Base-by-base conservation (phyloP, 2,797 vertebrate species). In the Cynodonichthys magdalenae region DNA sequence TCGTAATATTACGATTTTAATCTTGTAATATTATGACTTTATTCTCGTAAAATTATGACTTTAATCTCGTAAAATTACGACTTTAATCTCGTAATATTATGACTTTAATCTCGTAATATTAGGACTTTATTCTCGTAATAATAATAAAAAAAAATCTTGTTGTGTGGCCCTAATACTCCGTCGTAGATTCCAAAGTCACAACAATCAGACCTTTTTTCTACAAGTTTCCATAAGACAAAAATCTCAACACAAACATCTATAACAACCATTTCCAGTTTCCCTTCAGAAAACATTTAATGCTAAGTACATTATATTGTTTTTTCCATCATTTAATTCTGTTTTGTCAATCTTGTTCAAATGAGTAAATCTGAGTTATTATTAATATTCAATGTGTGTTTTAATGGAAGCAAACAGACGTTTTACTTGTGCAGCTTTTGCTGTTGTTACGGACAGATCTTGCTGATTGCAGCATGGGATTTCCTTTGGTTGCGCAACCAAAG, bases 401-500 rank as follows among this genome's bases (percentile, higher is more conserved):
- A 18, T 28, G 11, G 53, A n/a, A 44, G 5, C 47, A 4, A 51
- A 44, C 3, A 36, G 56, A 62, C 29, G 31, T 41, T 41, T n/a
- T 12, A 49, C 52, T 5, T 15, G 6, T 46, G 27, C 53, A 55
- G 55, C 45, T 27, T 75, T 29, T 27, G 20, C 41, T 56, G 0
- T 28, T 70, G 72, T 65, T 7, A 73, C 59, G 14, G 31, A 17
- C 54, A 55, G 39, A 71, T 77, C 15, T 67, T 83, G 80, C 84
- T 84, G 84, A 89, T 71, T 63, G 46, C 8, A 53, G 74, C 66
- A 64, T 39, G 24, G 68, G 45, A 75, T 80, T 85, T 81, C 74
- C 82, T 74, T 80, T 29, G 49, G 74, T 81, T 85, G 74, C 79
- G 74, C 75, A 86, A 85, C 20, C 29, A 61, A 20, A 62, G 42